These are phyloP conservation scores for Solenopsis invicta DNA, from an alignment of 1,140 invertebrate genomes.

Conservation along the genomic window DNA sequence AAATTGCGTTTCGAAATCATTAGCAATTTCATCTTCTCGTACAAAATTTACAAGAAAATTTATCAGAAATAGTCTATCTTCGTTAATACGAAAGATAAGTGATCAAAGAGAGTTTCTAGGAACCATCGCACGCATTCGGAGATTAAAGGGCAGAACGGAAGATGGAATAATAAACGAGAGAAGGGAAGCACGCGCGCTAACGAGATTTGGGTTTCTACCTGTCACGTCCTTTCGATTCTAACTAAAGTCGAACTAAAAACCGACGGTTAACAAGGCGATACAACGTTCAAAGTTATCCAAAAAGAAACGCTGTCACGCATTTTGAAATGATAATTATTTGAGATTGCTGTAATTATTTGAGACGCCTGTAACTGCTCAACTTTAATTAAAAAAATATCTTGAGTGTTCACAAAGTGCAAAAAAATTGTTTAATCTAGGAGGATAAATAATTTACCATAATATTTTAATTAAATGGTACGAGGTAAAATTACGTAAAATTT, in stretches of 20 bases:
- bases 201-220: slow-evolving; percentile 47
- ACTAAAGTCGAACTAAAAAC: slow-evolving; percentile 26
- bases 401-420: background rate
- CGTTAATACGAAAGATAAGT: background rate
- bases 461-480: background rate
- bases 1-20: no score
- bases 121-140: background rate
- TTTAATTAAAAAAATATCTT: background rate
- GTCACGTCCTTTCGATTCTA: slow-evolving; percentile 19
- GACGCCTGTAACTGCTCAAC: background rate
- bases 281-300: background rate
- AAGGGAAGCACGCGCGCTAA: slow-evolving; percentile 11
- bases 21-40: no score
- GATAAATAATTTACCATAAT: background rate
- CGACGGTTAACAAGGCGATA: background rate
- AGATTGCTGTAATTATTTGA: background rate
- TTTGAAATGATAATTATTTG: slow-evolving; percentile 9
- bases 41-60: background rate
- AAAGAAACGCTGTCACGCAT: slow-evolving; percentile 5
- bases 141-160: slow-evolving; percentile 30
- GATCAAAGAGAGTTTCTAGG: background rate
- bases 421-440: background rate
- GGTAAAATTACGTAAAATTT: background rate
- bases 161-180: slow-evolving; percentile 41
- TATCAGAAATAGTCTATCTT: background rate